A percentile compares a stretch with the other conserved stretches of the same genome.
These are phyloP conservation scores for Agelas oroides DNA, from an alignment of 37 sponge, comb jelly and placozoan species.

Conservation along the genomic window DNA sequence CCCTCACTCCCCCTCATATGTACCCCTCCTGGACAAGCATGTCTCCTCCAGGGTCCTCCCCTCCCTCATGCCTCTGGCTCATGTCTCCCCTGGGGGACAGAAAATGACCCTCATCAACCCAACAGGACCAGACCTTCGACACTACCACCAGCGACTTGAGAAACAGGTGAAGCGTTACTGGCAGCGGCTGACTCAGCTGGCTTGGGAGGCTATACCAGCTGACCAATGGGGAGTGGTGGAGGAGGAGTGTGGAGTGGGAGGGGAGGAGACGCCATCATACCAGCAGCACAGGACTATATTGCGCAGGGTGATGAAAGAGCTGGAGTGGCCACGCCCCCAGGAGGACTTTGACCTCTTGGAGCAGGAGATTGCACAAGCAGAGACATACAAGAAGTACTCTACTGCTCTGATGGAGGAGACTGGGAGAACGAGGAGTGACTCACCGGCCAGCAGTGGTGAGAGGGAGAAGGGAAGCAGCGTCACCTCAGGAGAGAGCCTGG, in stretches of 20 bases:
- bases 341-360: slow-evolving; percentile 61
- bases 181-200: slow-evolving; percentile 28
- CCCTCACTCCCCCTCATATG: slow-evolving; percentile 63
- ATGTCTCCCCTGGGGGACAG: slow-evolving; percentile 35
- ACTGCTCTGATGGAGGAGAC: slow-evolving; percentile 17
- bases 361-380: slow-evolving; percentile 48
- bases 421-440: neutral
- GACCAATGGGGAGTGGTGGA: slow-evolving; percentile 3
- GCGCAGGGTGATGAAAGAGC: slow-evolving; percentile 9
- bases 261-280: neutral
- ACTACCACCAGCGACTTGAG: slow-evolving; percentile 25
- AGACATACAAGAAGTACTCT: slow-evolving; percentile 26
- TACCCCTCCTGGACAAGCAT: slow-evolving; percentile 54
- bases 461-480: neutral
- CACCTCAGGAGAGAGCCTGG: neutral
- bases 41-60: slow-evolving; percentile 61
- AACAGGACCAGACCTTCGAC: slow-evolving; percentile 8
- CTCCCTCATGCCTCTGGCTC: slow-evolving; percentile 46
- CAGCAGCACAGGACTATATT: slow-evolving; percentile 39
- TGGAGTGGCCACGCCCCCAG: slow-evolving; percentile 28
- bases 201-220: slow-evolving; percentile 34
- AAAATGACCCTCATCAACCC: slow-evolving; percentile 60
- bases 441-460: neutral
- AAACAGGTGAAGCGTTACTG: slow-evolving; percentile 42
- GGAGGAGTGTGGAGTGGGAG: slow-evolving; percentile 8